Evolutionary conservation across 2,888 invertebrate species (phyloP), one percentile per base, ranked within the genome.

Genomic region (Vanessa cardui): DNA sequence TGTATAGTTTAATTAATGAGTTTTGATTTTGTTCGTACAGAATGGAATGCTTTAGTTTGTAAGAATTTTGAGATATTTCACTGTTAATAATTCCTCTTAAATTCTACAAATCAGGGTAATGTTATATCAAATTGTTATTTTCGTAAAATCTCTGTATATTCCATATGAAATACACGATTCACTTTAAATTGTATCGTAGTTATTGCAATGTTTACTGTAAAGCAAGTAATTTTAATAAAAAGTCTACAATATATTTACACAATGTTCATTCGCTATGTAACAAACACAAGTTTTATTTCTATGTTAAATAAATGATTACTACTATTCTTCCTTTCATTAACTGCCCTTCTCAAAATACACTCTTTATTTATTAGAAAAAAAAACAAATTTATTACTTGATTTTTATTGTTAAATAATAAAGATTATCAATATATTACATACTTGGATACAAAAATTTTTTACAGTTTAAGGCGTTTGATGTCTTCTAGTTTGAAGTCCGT

Each of bases 401-500:
- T 33, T 56, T 33, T 39, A 33, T 56, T 56, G 9, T 16, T 4
- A 4, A n/a, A 6, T 39, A 18, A 18, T 18, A 26, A 18, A 8
- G n/a, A 39, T 18, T 9, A 18, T 4, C 12, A 12, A 26, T 26
- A 26, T 52, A 26, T 15, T 21, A 26, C 1, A 7, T 2, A 12
- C 31, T 31, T 31, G n/a, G 8, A 33, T 56, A n/a, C n/a, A 56
- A 54, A 15, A 20, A 20, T 20, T 15, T 2, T 16, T 74, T 85
- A 91, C 7, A 91, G 76, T 64, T 91, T 91, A 63, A 91, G 71
- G 3, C 91, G 94, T 83, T 96, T 96, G 76, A 98, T 97, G 71
- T 98, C 98, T 77, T 98, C 98, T 76, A 95, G 93, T 76, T 96
- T 95, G 85, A 98, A 96, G 89, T 98, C 98, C 61, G 94, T 94